Base-by-base conservation (phyloP, 2,888 invertebrate genomes). In the Nemoura dubitans region DNA sequence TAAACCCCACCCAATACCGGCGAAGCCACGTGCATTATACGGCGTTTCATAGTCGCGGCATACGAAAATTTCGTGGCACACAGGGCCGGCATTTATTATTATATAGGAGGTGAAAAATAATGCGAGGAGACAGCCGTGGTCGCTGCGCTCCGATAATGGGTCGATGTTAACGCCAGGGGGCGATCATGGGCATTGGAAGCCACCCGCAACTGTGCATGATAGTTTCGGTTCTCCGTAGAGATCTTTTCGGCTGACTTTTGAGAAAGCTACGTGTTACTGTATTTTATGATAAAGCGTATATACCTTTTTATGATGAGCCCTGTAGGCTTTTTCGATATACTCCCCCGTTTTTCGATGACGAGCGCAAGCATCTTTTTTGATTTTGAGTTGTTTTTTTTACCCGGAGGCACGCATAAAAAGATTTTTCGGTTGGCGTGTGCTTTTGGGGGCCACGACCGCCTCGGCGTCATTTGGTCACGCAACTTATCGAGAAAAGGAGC, bases 201-300 rank as follows among this genome's bases (percentile, higher is more conserved):
- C 78, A 78, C 78, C 78, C 78, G 78, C 78, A 78, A 78, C 78
- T 26, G 78, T 78, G n/a, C n/a, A n/a, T 78, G 5, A 27, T 36
- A 36, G 1, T 78, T 78, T 78, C 78, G 78, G 78, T 78, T 25
- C 27, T 78, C 28, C 21, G 26, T 78, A 21, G 76, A 7, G 2
- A 28, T 26, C 78, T 78, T 59, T 59, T 59, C 59, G 59, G 59
- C 59, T 36, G 36, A 36, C 36, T 21, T 59, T 59, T 59, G 59
- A 59, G 59, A 59, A 59, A 59, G 59, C 59, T 59, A 10, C 10
- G 59, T 59, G 21, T 59, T 16, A 59, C 59, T 59, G 59, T 21
- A 36, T 6, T 16, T 21, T 59, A 21, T 59, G 14, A 10, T 16
- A 21, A 10, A 59, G 59, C 59, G 59, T 21, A 2, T 16, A 59